A percentile compares a stretch with the other conserved stretches of the same genome.
Conservation (phyloP, 2,113 vertebrate genomes). For the Eclectus roratus region DNA sequence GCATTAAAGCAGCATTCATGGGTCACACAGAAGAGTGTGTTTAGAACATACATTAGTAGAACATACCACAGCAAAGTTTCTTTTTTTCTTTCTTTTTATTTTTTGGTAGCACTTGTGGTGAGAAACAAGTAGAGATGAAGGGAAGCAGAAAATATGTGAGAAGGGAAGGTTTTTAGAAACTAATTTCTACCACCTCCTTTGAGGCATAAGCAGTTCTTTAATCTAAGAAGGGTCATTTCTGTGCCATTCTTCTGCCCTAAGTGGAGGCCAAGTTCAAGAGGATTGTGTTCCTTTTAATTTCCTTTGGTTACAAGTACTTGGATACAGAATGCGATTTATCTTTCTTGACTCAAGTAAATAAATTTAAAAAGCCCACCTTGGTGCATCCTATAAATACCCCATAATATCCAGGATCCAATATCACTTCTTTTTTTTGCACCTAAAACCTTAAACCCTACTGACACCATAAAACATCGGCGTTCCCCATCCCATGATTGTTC, state of each 20-base stretch:
- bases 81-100: not conserved
- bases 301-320: not conserved
- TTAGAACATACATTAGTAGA: not conserved
- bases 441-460: slow-evolving; percentile 40
- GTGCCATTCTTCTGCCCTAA: not conserved
- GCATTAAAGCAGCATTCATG: not conserved
- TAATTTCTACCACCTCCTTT: not conserved
- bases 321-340: not conserved
- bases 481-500: not conserved
- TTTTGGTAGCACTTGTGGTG: not conserved
- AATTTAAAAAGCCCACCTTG: not conserved
- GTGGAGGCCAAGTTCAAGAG: slow-evolving; percentile 6
- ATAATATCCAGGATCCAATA: not conserved
- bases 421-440: not conserved
- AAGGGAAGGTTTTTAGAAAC: not conserved
- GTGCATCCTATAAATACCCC: not conserved
- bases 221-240: not conserved
- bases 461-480: slow-evolving; percentile 29
- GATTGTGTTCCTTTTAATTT: not conserved
- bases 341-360: slow-evolving; percentile 34
- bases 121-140: not conserved
- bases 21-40: not conserved
- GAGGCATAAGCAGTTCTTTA: not conserved
- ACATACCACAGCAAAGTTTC: not conserved
- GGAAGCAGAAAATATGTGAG: not conserved